These are phyloP conservation scores for Epinotia demarniana DNA, from an alignment of 2,888 invertebrate species.

Conservation along the genomic window DNA sequence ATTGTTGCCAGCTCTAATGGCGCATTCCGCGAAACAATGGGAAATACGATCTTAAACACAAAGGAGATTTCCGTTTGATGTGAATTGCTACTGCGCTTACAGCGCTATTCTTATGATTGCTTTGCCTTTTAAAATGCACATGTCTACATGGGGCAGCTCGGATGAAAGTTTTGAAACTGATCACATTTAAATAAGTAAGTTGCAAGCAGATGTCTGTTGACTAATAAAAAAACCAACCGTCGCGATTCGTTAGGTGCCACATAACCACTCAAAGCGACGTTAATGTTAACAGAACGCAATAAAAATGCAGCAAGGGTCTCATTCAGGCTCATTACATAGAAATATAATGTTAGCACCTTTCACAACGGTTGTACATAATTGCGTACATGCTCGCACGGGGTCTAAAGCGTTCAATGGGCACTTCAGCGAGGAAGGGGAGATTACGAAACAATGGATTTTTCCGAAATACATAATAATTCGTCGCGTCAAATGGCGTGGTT, in stretches of 20 bases:
- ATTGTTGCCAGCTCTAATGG: constrained; percentile 77
- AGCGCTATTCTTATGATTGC: constrained; percentile 42
- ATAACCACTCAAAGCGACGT: constrained; percentile 37
- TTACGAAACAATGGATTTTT: constrained; percentile 82
- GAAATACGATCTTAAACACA: constrained; percentile 71
- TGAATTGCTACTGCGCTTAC: constrained; percentile 64
- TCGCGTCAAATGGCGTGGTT: constrained; percentile 79
- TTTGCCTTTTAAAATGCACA: not conserved
- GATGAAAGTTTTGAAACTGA: not conserved
- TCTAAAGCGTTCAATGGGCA: constrained; percentile 67
- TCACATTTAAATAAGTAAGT: not conserved
- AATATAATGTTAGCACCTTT: constrained; percentile 70
- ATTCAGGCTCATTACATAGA: constrained; percentile 68
- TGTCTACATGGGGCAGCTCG: not conserved
- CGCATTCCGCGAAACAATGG: constrained; percentile 74
- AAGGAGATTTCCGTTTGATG: constrained; percentile 77
- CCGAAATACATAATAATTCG: constrained; percentile 84
- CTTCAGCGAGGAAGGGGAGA: constrained; percentile 73
- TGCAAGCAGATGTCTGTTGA: not conserved
- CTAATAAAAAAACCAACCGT: constrained; percentile 15
- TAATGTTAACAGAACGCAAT: constrained; percentile 34
- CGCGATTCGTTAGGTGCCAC: constrained; percentile 34
- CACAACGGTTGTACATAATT: constrained; percentile 53
- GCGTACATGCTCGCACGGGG: constrained; percentile 63
- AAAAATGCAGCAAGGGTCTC: constrained; percentile 50